phyloP scores from a whole-genome alignment of 2,797 vertebrate genomes.

The Xiphorhynchus erythropygius region DNA sequence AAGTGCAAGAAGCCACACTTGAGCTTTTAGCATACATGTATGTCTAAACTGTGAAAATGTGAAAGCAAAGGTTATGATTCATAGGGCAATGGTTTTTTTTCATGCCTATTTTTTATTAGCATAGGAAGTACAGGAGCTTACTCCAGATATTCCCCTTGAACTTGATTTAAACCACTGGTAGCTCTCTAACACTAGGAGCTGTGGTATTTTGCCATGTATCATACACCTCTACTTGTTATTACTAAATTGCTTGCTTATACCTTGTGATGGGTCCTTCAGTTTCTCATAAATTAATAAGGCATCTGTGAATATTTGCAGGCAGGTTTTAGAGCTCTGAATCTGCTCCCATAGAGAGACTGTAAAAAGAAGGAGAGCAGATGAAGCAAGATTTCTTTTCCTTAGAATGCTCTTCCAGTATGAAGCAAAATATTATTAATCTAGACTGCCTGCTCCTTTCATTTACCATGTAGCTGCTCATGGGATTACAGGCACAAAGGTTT shows the following conservation, averaged over 20 bases:
- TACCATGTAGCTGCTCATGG: slow-evolving; percentile 79
- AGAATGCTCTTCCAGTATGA: slow-evolving; percentile 76
- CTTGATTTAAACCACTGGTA: slow-evolving; percentile 53
- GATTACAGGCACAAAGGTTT: slow-evolving; percentile 80
- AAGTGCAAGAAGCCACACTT: slow-evolving; percentile 67
- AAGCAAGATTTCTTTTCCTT: slow-evolving; percentile 72
- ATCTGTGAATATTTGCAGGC: slow-evolving; percentile 71
- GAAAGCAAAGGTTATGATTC: slow-evolving; percentile 65
- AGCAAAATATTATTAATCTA: slow-evolving; percentile 81
- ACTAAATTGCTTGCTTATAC: slow-evolving; percentile 76
- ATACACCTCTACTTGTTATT: slow-evolving; percentile 55
- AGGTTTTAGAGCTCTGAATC: slow-evolving; percentile 63
- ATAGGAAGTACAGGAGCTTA: slow-evolving; percentile 18
- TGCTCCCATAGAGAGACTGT: slow-evolving; percentile 48
- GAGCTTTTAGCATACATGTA: slow-evolving; percentile 65
- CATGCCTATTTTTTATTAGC: slow-evolving; percentile 59
- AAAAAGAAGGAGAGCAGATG: slow-evolving; percentile 48
- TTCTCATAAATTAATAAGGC: slow-evolving; percentile 82
- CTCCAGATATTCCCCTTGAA: slow-evolving; percentile 46
- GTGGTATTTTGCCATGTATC: slow-evolving; percentile 40
- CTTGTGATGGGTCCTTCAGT: slow-evolving; percentile 72
- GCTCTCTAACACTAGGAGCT: slow-evolving; percentile 8
- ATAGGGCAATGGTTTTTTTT: slow-evolving; percentile 46
- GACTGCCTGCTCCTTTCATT: slow-evolving; percentile 82
- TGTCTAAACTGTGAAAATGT: slow-evolving; percentile 64